Evolutionary conservation across 2,113 vertebrate genomes (phyloP), one percentile per base, ranked within the genome.

Genomic region (Craseonycteris thonglongyai): DNA sequence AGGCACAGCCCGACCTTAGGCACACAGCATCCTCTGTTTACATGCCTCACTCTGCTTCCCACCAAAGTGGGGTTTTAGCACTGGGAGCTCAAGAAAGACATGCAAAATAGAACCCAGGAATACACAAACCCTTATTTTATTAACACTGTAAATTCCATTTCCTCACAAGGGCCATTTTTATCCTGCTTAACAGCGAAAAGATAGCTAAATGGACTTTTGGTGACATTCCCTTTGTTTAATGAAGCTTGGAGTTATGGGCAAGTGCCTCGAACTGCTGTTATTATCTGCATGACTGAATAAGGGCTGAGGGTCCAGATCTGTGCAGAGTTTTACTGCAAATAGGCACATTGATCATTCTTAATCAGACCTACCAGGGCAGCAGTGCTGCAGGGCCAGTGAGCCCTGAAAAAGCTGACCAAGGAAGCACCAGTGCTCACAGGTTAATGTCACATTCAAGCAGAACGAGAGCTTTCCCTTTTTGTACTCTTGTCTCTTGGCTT

Each of bases 211-310:
- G 96, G 97, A 98, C 98, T 98, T 98, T 97, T 33, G 97, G 98
- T 98, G 98, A 98, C 98, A 98, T 98, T 98, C 98, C 97, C 97
- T 97, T 95, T 98, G 98, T 97, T 98, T 98, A 99, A 99, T 98
- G 98, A 98, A 98, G 98, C 98, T 98, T 98, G 97, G 98, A 98
- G 98, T 98, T 98, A 97, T 79, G 98, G 98, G 98, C 98, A 98
- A 99, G 98, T 98, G 98, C 97, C 97, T 98, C 95, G 95, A 98
- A 98, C 96, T 97, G 98, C 98, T 19, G 96, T 98, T 98, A 99
- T 99, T 99, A 98, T 98, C 98, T 98, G 98, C 98, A 98, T 98
- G 98, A 99, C 96, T 92, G 97, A 97, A 95, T 96, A 98, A 98
- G 96, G 98, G 98, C 98, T 87, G 98, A 98, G 98, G 98, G 98